phyloP scores from a whole-genome alignment of 2,888 invertebrate genomes.

The Phyto melanocephala region DNA sequence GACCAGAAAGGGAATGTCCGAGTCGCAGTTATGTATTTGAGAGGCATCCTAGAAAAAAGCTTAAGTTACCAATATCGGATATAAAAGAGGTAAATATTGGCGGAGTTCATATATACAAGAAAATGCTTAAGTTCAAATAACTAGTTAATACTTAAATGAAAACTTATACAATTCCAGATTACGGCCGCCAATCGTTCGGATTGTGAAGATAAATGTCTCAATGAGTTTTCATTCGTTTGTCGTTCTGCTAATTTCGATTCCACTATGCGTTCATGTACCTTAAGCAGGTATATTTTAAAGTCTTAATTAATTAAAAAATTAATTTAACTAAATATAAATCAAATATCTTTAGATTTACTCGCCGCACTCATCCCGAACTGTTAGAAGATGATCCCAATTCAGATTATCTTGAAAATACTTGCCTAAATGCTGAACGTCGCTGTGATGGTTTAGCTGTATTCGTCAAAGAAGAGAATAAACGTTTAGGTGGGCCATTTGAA shows the following conservation, averaged over 20 bases:
- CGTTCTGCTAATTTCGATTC: conserved; percentile 92
- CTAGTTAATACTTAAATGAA: too few relatives aligned
- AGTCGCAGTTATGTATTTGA: conserved; percentile 93
- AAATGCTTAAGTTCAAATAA: not conserved
- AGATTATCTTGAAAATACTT: conserved; percentile 94
- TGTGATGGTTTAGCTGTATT: conserved; percentile 93
- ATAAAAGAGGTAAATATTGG: conserved; percentile 84
- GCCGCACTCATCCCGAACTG: conserved; percentile 91
- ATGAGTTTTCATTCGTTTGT: conserved; percentile 93
- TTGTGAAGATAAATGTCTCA: conserved; percentile 93
- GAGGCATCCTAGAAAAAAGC: conserved; percentile 89
- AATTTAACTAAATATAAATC: not conserved
- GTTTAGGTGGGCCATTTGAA: conserved; percentile 92
- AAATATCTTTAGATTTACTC: conserved; percentile 82
- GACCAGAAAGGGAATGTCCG: conserved; percentile 93
- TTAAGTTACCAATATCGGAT: conserved; percentile 89
- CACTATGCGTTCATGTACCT: conserved; percentile 86
- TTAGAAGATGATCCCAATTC: conserved; percentile 91
- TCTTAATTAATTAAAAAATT: not conserved
- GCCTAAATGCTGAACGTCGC: conserved; percentile 90
- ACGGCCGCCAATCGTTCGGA: conserved; percentile 92
- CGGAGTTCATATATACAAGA: too few relatives aligned
- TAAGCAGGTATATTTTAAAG: conserved; percentile 81
- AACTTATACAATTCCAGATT: conserved; percentile 72
- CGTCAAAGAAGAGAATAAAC: conserved; percentile 93